These are phyloP conservation scores for human (Homo sapiens) DNA, from an alignment of 2,113 vertebrate genomes.

Conservation along the genomic window DNA sequence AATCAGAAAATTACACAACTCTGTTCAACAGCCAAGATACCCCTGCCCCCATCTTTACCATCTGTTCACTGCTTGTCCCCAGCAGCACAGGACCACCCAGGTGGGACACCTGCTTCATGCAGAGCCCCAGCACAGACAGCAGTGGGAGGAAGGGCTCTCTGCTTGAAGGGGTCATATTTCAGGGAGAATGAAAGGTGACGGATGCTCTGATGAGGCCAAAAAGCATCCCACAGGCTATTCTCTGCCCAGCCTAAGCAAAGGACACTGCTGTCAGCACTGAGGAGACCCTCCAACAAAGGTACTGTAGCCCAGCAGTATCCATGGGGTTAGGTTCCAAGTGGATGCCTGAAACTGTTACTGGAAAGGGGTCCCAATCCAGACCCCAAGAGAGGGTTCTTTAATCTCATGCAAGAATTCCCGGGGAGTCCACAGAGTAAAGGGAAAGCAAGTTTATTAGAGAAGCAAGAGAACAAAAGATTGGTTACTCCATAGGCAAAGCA, in stretches of 20 bases:
- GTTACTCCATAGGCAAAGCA: too few species aligned
- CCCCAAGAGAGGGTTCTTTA: too few species aligned
- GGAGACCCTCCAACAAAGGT: background rate
- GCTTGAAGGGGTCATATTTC: background rate
- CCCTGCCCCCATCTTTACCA: background rate
- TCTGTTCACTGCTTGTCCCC: background rate
- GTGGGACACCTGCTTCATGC: background rate
- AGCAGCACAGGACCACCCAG: background rate
- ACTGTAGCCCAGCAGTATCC: background rate
- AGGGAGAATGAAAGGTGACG: background rate
- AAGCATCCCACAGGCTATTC: background rate
- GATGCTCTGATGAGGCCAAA: background rate
- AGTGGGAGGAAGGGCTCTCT: background rate
- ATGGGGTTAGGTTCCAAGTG: background rate
- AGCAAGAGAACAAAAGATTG: too few species aligned
- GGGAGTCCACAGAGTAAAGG: too few species aligned
- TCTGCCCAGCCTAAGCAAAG: background rate
- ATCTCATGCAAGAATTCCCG: too few species aligned
- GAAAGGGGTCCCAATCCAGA: too few species aligned
- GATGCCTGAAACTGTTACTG: background rate
- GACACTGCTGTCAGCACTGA: background rate
- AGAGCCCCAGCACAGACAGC: background rate
- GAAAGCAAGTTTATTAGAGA: too few species aligned
- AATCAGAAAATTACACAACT: background rate
- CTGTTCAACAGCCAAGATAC: background rate